Conservation (phyloP, 2,888 invertebrate genomes). For the Rhodophaea formosa region DNA sequence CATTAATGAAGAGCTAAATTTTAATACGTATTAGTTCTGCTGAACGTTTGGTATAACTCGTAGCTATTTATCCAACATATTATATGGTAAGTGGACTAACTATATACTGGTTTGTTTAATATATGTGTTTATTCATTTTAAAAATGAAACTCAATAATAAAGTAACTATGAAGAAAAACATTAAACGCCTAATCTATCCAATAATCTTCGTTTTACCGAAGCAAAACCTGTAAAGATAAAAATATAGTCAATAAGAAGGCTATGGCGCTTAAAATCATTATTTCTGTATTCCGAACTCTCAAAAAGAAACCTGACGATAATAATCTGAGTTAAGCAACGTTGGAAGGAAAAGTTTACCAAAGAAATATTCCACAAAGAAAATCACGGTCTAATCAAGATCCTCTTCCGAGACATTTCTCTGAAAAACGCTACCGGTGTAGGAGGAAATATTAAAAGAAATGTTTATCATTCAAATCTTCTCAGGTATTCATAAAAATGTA, state of each 20-base stretch:
- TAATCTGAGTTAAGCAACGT: slow-evolving; percentile 14
- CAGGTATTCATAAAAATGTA: slow-evolving; percentile 8
- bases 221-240: no score
- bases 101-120: no score
- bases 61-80: no score
- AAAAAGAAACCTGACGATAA: slow-evolving; percentile 8
- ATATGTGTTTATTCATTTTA: no score
- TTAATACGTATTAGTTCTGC: no score
- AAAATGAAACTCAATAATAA: no score
- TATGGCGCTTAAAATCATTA: neutral
- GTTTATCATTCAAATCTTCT: slow-evolving; percentile 15
- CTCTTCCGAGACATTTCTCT: slow-evolving; percentile 43
- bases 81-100: no score
- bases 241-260: neutral
- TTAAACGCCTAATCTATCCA: no score
- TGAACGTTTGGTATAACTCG: no score
- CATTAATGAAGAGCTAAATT: no score
- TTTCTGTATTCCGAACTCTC: neutral
- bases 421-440: neutral
- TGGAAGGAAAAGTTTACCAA: slow-evolving; percentile 32
- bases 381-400: slow-evolving; percentile 46
- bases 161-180: no score
- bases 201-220: no score
- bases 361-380: slow-evolving; percentile 40
- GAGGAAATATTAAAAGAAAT: slow-evolving; percentile 10